A percentile compares a stretch with the other conserved stretches of the same genome.
Conservation (phyloP, 2,888 invertebrate genomes). For the Epirrhoe alternata region DNA sequence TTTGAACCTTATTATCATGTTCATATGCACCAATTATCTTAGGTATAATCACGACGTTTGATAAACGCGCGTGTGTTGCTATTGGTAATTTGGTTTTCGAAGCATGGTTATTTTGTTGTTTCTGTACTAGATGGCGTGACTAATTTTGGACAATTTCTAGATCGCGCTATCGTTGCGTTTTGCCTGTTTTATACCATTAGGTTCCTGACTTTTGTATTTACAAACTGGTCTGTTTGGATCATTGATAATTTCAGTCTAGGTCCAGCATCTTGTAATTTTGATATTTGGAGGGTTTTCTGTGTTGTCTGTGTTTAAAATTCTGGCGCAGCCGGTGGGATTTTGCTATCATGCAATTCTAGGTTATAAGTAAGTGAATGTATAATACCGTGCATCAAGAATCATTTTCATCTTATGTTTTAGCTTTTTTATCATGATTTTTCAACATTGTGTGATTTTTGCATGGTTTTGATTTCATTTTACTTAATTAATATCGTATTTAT, state of each 20-base stretch:
- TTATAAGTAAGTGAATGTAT: not conserved
- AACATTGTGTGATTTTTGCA: not conserved
- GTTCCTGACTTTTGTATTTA: no score
- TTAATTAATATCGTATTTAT: no score
- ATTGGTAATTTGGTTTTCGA: not conserved
- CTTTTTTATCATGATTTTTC: not conserved
- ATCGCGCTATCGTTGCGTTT: no score
- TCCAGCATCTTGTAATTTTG: not conserved
- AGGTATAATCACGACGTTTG: no score
- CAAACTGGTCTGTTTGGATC: no score
- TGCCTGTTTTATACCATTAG: no score
- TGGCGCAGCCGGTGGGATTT: constrained; percentile 20
- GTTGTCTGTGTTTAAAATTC: constrained; percentile 5
- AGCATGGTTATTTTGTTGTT: not conserved
- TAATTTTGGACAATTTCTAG: no score
- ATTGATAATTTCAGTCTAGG: not conserved
- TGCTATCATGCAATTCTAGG: not conserved
- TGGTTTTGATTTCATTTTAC: no score
- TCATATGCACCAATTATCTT: no score
- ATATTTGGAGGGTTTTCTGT: not conserved
- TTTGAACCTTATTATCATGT: no score
- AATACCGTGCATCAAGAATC: not conserved
- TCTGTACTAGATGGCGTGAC: no score
- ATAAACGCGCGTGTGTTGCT: not conserved
- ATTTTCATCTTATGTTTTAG: not conserved